Evolutionary conservation across 2,113 vertebrate species (phyloP), one percentile per base, ranked within the genome.

Genomic region (Syngnathus scovelli): DNA sequence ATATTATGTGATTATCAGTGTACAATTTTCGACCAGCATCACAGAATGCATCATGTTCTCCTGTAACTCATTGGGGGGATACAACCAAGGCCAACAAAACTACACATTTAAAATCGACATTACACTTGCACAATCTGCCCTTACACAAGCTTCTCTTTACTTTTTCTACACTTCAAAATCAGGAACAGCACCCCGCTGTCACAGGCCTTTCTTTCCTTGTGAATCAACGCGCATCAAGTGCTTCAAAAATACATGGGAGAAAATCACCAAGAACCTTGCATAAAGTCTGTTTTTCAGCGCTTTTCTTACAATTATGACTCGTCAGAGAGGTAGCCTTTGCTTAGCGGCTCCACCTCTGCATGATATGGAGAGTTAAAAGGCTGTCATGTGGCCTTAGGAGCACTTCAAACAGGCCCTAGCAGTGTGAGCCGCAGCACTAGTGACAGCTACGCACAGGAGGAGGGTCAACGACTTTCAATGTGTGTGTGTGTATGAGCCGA

Each of bases 391-490:
- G 81, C 86, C 76, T 81, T 78, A 87, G 86, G 83, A 85, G 61
- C 78, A 78, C 60, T 82, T 85, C 79, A 87, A 80, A 91, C 90
- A 83, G 67, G 69, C 73, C 77, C 76, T 68, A 68, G 78, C 84
- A 68, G 83, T 77, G 80, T 78, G 81, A 86, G 78, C 67, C 36
- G 69, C 63, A 70, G 79, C 78, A 79, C 27, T 71, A 81, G 74
- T 72, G 85, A 78, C 83, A 70, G 64, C 78, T 61, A 62, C 77
- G 68, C 77, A 71, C 63, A 46, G 68, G 77, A n/a, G n/a, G n/a
- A n/a, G 75, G 75, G 75, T 71, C 74, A 70, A 63, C 74, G 78
- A 71, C 76, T 76, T 43, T 76, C 64, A 77, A 80, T 63, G 72
- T 60, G 64, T 62, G 64, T 62, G 51, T 38, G 33, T 27, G 61